Base-by-base conservation (phyloP, 2,113 vertebrate species). In the Lucifuga dentata region DNA sequence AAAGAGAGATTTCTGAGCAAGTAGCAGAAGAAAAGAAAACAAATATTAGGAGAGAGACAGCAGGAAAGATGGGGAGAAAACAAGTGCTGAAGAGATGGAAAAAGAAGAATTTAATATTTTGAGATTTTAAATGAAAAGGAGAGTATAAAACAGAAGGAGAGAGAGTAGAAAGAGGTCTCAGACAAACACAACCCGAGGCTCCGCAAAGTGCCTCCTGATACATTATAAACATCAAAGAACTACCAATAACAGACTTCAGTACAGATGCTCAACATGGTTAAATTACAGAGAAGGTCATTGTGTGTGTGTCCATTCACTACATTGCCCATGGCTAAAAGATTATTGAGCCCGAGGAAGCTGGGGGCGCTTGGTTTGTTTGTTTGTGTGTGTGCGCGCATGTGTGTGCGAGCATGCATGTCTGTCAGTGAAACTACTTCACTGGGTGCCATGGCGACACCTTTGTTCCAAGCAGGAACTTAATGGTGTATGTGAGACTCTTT, bases 371-470 rank as follows among this genome's bases (percentile, higher is more conserved):
- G 68, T 51, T 51, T 44, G 35, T 21, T 17, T 43, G 56, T 12
- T 38, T 17, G 39, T 43, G 56, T 39, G 35, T 40, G 35, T 40
- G 53, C 24, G 35, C 23, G 35, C 9, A 35, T 57, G 53, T 40
- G 53, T 56, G 53, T 24, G 53, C n/a, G n/a, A n/a, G n/a, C n/a
- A n/a, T n/a, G n/a, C n/a, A n/a, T 29, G 26, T 29, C 3, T 24
- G 57, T 60, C 3, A 2, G 45, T 45, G 50, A 51, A 38, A 48
- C 57, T 39, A 50, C 40, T 56, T 65, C 66, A 68, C 50, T 3
- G 21, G 51, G 65, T 51, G 39, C 57, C 73, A 75, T 81, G 80
- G 84, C 40, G 69, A 88, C 88, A 72, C 61, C 65, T 75, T 77
- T 66, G 84, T 63, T 58, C 50, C 0, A 0, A 52, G 2, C n/a